phyloP scores from a whole-genome alignment of 2,888 invertebrate species.

The Carterocephalus palaemon region DNA sequence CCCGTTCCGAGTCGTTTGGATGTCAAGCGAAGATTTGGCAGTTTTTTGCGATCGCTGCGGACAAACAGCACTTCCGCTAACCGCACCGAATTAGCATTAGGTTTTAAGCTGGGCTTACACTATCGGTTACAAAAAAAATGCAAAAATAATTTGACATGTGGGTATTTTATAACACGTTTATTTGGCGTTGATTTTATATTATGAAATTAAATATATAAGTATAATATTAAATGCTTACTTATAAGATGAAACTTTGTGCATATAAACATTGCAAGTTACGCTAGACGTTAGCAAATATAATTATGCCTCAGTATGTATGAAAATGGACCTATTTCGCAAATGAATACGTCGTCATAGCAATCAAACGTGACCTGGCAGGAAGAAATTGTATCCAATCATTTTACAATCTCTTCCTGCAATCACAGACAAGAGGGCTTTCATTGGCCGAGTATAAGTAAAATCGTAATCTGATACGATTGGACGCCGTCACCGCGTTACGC shows the following conservation, averaged over 20 bases:
- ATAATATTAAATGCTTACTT: too few species aligned
- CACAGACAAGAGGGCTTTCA: conserved; percentile 13
- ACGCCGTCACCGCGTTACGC: conserved; percentile 4
- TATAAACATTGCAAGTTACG: too few species aligned
- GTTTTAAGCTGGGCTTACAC: conserved; percentile 15
- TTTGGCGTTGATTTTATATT: too few species aligned
- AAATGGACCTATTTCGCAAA: too few species aligned
- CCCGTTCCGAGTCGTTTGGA: conserved; percentile 36
- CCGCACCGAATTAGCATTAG: conserved; percentile 28
- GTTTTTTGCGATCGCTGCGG: conserved; percentile 36
- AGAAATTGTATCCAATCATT: conserved; percentile 13
- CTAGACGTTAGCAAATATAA: too few species aligned
- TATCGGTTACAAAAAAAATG: too few species aligned
- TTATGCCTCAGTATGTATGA: too few species aligned
- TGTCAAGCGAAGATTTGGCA: conserved; percentile 31
- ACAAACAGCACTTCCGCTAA: conserved; percentile 36
- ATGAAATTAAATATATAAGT: too few species aligned
- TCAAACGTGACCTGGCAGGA: not conserved
- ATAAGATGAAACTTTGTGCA: too few species aligned
- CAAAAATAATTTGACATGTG: too few species aligned
- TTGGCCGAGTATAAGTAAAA: conserved; percentile 8
- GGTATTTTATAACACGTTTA: too few species aligned
- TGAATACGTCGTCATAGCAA: too few species aligned
- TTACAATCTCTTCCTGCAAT: conserved; percentile 22
- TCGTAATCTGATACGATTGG: conserved; percentile 12